Evolutionary conservation across 2,888 invertebrate species (phyloP), one percentile per base, ranked within the genome.

Genomic region (Aphidius colemani): DNA sequence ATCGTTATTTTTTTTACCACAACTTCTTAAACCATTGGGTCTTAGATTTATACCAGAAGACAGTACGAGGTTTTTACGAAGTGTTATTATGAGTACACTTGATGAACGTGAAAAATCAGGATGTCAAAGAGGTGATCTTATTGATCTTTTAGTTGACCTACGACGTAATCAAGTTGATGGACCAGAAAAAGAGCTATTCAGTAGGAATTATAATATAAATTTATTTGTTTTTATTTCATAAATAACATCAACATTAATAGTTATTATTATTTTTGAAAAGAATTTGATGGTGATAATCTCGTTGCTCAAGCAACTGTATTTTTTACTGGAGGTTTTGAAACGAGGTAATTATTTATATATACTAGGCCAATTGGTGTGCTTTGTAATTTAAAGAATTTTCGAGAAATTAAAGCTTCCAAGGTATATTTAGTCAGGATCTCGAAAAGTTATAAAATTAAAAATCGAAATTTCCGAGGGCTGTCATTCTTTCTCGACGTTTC

Each of bases 141-240:
- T 87, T 30, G 86, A 86, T 69, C 70, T 84, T 6, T 70, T 87
- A 7, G 74, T 86, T 44, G 79, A 81, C 1, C 65, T 86, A 7
- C 83, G 80, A 43, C 75, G 80, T 1, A 72, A 6, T 7, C 46
- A 74, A 11, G 63, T 70, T 40, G 63, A 55, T 2, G 63, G 66
- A 30, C 13, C 67, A 0, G 68, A 71, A 7, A 48, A 63, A 49
- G 50, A 61, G 13, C 51, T 66, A 13, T 68, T 70, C 18, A 69
- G 70, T 70, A 66, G 9, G 30, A 4, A 11, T 41, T 2, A 53
- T 3, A 7, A 56, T 18, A 40, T 39, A 44, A 55, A 55, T 10
- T 50, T 48, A 5, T 11, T 11, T 7, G 11, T n/a, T 10, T 48
- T 11, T 48, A 11, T 48, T 49, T 53, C n/a, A 30, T 30, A 30